Percentiles rank a stretch among this genome's conserved stretches.
phyloP scores from a whole-genome alignment of 2,888 invertebrate species.

The Aphidius colemani region DNA sequence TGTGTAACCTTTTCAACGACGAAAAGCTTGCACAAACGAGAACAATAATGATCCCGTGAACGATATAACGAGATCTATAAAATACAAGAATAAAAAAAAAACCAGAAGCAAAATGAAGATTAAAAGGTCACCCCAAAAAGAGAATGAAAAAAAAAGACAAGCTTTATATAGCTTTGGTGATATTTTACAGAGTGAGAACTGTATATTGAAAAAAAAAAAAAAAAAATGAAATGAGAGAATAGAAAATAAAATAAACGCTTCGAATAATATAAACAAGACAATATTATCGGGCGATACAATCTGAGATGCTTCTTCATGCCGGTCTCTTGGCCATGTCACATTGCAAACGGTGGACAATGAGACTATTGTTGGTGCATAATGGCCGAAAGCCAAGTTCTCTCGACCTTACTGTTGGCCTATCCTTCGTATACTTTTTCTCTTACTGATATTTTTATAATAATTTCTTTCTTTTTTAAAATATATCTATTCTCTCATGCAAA shows the following conservation, averaged over 20 bases:
- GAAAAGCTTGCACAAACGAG: slow-evolving; percentile 11
- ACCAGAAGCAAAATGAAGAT: slow-evolving; percentile 12
- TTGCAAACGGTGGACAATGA: slow-evolving; percentile 50
- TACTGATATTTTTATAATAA: too few relatives aligned
- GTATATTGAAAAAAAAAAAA: slow-evolving; percentile 29
- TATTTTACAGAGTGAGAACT: background rate
- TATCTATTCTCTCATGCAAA: slow-evolving; percentile 31
- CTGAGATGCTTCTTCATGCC: slow-evolving; percentile 41
- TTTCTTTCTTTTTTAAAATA: too few relatives aligned
- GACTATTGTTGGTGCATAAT: slow-evolving; percentile 55
- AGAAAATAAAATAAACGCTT: slow-evolving; percentile 32
- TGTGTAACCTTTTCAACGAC: slow-evolving; percentile 7
- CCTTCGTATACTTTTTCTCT: slow-evolving; percentile 6
- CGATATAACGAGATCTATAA: slow-evolving; percentile 28
- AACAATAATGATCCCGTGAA: slow-evolving; percentile 19
- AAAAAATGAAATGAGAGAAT: slow-evolving; percentile 38
- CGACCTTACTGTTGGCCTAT: slow-evolving; percentile 49
- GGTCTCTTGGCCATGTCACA: slow-evolving; percentile 40
- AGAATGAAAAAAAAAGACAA: background rate
- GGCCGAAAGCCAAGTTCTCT: slow-evolving; percentile 41
- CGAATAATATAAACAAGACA: slow-evolving; percentile 42
- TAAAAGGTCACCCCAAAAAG: background rate
- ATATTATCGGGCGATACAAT: slow-evolving; percentile 54
- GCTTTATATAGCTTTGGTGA: background rate
- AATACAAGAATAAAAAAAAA: slow-evolving; percentile 17